Percentiles rank a stretch among this genome's conserved stretches.
Conservation (phyloP, 1,140 invertebrate genomes). For the Zaprionus vittiger region DNA sequence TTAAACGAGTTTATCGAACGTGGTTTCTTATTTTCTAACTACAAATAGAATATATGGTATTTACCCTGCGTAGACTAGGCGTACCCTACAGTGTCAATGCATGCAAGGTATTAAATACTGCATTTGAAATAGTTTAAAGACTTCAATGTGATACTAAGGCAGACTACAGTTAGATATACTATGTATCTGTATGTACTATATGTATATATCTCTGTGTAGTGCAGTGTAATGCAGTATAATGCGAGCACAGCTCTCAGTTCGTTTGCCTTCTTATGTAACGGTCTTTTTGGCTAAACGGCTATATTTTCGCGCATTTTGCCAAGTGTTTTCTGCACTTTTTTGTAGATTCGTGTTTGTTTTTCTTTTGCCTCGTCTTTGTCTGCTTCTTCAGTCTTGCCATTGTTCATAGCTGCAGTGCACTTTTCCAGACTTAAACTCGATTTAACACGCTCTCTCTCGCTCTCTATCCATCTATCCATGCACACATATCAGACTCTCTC, state of each 20-base stretch:
- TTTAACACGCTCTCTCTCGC: conserved; percentile 6
- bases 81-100: neutral
- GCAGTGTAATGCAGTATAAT: conserved; percentile 30
- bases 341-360: conserved; percentile 30
- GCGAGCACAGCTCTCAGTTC: conserved; percentile 25
- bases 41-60: neutral
- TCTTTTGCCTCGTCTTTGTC: conserved; percentile 25
- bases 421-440: conserved; percentile 2
- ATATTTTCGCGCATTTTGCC: conserved; percentile 54
- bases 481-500: conserved; percentile 21
- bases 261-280: conserved; percentile 70
- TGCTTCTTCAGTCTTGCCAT: conserved; percentile 28
- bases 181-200: neutral
- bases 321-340: conserved; percentile 43
- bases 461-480: neutral
- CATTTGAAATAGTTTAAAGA: conserved; percentile 62
- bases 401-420: conserved; percentile 36
- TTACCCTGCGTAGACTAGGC: neutral
- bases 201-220: neutral
- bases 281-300: conserved; percentile 67
- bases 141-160: conserved; percentile 21
- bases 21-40: neutral
- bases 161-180: conserved; percentile 1
- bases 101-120: conserved; percentile 29
- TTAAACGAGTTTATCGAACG: neutral